Conservation (phyloP, 2,888 invertebrate species). For the Drosophila paranaensis region DNA sequence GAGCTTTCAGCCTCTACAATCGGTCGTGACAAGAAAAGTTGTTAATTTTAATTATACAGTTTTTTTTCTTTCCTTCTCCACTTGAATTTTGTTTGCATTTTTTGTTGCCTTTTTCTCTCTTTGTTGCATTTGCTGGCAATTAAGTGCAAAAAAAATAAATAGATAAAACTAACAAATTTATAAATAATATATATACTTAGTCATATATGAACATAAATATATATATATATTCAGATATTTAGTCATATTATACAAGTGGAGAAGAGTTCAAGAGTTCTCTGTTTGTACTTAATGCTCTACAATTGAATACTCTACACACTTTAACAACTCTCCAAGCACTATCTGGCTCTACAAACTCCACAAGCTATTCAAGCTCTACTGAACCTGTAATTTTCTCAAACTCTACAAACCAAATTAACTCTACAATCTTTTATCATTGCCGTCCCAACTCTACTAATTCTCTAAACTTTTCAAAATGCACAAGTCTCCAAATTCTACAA, state of each 20-base stretch:
- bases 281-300: neutral
- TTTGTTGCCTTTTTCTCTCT: slow-evolving; percentile 33
- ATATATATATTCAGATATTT: too few relatives aligned
- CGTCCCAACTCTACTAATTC: too few relatives aligned
- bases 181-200: slow-evolving; percentile 3
- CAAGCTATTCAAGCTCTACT: neutral
- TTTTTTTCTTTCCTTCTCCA: slow-evolving; percentile 36
- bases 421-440: neutral
- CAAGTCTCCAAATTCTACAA: neutral
- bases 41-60: slow-evolving; percentile 77
- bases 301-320: neutral
- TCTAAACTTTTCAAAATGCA: neutral
- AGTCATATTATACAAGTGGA: too few relatives aligned
- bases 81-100: slow-evolving; percentile 26
- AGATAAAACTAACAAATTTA: neutral
- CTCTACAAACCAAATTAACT: neutral
- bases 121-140: slow-evolving; percentile 53
- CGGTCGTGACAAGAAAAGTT: slow-evolving; percentile 80
- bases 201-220: too few relatives aligned
- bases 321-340: neutral
- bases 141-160: slow-evolving; percentile 5
- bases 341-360: neutral
- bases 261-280: neutral
- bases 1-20: slow-evolving; percentile 41
- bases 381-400: neutral